Evolutionary conservation across 2,797 vertebrate species (phyloP).

Genomic region (Glyptemys insculpta): DNA sequence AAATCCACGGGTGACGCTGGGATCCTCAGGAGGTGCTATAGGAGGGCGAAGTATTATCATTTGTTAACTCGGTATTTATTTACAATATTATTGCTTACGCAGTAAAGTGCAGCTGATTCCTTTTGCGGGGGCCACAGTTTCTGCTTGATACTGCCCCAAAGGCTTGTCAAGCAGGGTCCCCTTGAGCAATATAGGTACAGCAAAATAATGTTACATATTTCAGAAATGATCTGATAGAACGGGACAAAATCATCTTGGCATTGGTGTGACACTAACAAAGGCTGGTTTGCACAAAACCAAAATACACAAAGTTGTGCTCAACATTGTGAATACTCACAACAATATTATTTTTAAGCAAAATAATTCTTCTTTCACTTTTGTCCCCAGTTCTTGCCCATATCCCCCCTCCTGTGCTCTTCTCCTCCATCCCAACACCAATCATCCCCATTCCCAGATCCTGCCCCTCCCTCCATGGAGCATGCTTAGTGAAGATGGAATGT

Average conservation of each 20-base stretch:
- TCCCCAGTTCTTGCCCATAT: slow-evolving; percentile 13
- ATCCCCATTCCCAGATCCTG: background rate
- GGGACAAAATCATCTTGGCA: background rate
- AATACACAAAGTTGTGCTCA: background rate
- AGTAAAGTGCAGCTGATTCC: background rate
- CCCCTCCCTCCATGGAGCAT: background rate
- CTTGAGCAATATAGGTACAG: accelerated
- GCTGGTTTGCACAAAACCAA: slow-evolving; percentile 13
- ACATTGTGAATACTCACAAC: slow-evolving; percentile 25
- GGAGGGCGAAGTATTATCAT: accelerated
- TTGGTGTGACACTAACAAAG: background rate
- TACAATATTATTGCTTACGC: background rate
- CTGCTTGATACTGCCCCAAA: background rate
- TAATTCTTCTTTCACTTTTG: slow-evolving; percentile 41
- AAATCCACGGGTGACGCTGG: background rate
- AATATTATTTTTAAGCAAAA: slow-evolving; percentile 41
- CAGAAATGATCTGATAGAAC: accelerated
- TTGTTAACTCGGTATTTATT: slow-evolving; percentile 20
- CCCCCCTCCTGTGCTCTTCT: background rate
- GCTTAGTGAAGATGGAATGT: slow-evolving; percentile 54
- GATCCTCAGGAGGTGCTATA: background rate
- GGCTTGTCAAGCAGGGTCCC: background rate
- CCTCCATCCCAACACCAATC: background rate
- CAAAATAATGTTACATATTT: background rate
- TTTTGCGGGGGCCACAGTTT: background rate